Evolutionary conservation across 2,113 vertebrate genomes (phyloP), one percentile per base, ranked within the genome.

Genomic region (Semicossyphus pulcher): DNA sequence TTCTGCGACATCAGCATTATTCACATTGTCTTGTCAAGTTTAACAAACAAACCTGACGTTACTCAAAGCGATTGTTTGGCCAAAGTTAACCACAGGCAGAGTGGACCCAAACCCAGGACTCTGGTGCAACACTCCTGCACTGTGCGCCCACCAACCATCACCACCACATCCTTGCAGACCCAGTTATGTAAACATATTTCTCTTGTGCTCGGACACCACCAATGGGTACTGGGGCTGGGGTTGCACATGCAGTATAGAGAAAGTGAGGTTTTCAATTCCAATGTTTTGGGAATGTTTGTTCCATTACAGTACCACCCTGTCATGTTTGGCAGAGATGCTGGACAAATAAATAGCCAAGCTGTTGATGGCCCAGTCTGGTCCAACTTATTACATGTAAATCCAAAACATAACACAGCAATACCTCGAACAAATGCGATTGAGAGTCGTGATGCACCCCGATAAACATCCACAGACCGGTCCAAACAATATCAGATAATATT

Each of bases 311-410:
- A 18, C 16, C 3, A 32, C 42, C 21, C 28, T 31, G 48, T 25
- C 23, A 28, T 36, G 10, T n/a, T 57, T 75, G 65, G 15, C 39
- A 66, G 16, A 51, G 16, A 28, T 32, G 16, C 58, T 20, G 18
- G 51, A 36, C 7, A 65, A 62, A 67, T 32, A 39, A 52, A 28
- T 52, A 45, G 14, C 26, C 21, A 53, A 41, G 32, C 15, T 49
- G 5, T 36, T 59, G 11, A 59, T 29, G 26, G n/a, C 14, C 10
- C 18, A 53, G 36, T 44, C 42, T 21, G 32, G 41, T 45, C 45
- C 34, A 34, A 45, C 25, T 34, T 10, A 48, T 52, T 39, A n/a
- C 28, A 8, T 29, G 11, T n/a, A 60, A 25, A 75, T 12, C 41
- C 47, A 15, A 58, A 69, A 44, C 18, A 31, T 41, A 47, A 29